phyloP scores from a whole-genome alignment of 2,113 vertebrate species.

The Hippocampus barbouri region DNA sequence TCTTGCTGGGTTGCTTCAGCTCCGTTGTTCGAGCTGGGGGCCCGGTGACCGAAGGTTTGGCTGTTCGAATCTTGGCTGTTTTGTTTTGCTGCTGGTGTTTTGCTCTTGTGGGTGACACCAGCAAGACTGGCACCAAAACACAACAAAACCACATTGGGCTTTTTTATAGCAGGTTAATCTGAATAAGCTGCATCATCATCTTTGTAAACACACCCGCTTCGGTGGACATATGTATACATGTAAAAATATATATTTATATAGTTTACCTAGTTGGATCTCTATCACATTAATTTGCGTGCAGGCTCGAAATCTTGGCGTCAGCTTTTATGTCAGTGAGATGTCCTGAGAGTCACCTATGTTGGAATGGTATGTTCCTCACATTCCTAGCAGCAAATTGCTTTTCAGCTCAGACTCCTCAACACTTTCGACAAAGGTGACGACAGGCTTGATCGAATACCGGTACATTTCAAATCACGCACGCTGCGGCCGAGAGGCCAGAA shows the following conservation, averaged over 20 bases:
- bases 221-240: conserved; percentile 34
- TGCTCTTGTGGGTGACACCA: too few species aligned
- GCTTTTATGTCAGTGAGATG: conserved; percentile 39
- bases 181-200: conserved; percentile 12
- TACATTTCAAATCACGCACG: conserved; percentile 12
- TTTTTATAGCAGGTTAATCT: conserved; percentile 24
- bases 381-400: conserved; percentile 49
- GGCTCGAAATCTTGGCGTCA: conserved; percentile 50
- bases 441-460: background rate
- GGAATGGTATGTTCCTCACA: conserved; percentile 82
- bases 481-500: conserved; percentile 5
- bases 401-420: conserved; percentile 18
- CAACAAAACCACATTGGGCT: too few species aligned
- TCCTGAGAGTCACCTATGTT: conserved; percentile 69
- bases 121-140: too few species aligned
- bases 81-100: too few species aligned
- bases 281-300: conserved; percentile 47
- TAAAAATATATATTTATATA: conserved; percentile 36
- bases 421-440: conserved; percentile 8
- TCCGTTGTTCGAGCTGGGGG: too few species aligned
- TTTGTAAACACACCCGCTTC: conserved; percentile 23
- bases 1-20: too few species aligned
- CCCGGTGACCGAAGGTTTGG: too few species aligned
- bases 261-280: background rate
- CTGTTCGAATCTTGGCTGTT: too few species aligned